These are phyloP conservation scores for Anarsia innoxiella DNA, from an alignment of 2,888 invertebrate genomes.

Conservation along the genomic window DNA sequence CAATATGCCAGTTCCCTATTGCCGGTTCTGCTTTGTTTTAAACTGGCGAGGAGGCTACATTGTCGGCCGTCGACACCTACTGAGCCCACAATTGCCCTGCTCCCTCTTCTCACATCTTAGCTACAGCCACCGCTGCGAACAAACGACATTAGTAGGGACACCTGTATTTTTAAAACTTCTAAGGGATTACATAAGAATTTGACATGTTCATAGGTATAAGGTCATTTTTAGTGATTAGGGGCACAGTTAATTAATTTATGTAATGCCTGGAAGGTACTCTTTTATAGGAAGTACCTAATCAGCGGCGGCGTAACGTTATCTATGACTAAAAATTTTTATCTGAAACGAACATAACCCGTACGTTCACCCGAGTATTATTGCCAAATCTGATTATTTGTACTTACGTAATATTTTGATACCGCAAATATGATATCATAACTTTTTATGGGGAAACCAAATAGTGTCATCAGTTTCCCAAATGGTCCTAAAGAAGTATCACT, in stretches of 20 bases:
- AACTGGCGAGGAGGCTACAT: conserved; percentile 46
- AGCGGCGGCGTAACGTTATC: too few species aligned
- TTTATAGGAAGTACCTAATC: too few species aligned
- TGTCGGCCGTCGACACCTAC: conserved; percentile 17
- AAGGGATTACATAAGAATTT: too few species aligned
- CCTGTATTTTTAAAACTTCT: too few species aligned
- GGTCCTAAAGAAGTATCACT: conserved; percentile 59
- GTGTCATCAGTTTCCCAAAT: conserved; percentile 60
- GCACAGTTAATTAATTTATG: too few species aligned
- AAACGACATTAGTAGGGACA: too few species aligned
- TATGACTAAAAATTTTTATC: too few species aligned
- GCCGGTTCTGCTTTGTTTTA: conserved; percentile 59
- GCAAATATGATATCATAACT: conserved; percentile 61
- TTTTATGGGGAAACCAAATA: conserved; percentile 68
- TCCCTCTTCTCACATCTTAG: neutral
- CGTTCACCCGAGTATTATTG: too few species aligned
- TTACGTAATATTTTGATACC: conserved; percentile 58
- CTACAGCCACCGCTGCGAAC: neutral
- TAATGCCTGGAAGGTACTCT: too few species aligned
- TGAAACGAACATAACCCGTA: too few species aligned
- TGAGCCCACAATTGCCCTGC: conserved; percentile 1
- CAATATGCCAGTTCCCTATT: conserved; percentile 62
- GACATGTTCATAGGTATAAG: too few species aligned
- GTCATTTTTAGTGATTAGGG: too few species aligned
- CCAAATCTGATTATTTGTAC: conserved; percentile 41